Conservation (phyloP, 2,888 invertebrate genomes). For the Melikaiella ostensackeni region DNA sequence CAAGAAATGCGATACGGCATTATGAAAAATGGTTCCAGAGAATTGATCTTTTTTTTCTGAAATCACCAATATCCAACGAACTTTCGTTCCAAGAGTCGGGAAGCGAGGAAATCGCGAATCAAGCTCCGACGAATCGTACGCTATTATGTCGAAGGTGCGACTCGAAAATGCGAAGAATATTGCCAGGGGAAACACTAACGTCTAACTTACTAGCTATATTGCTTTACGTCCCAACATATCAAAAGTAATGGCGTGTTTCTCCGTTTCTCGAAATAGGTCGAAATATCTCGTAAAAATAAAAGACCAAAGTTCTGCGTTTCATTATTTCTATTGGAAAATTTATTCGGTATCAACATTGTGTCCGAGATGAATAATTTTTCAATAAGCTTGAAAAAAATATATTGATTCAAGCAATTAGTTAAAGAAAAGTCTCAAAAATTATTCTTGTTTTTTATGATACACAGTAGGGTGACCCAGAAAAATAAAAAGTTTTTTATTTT, state of each 20-base stretch:
- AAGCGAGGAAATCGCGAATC: constrained; percentile 28
- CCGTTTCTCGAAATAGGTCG: background rate
- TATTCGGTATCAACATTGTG: background rate
- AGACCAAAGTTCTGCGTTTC: background rate
- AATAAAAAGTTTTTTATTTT: too few species aligned
- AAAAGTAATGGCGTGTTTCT: constrained; percentile 3
- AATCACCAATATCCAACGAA: constrained; percentile 35
- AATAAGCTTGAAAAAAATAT: background rate
- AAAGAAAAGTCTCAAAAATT: too few species aligned
- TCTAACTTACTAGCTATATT: constrained; percentile 6
- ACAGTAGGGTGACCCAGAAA: too few species aligned
- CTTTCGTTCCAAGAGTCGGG: background rate
- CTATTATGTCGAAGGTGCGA: constrained; percentile 5
- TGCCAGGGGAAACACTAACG: constrained; percentile 5
- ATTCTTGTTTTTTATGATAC: too few species aligned
- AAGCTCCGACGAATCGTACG: constrained; percentile 16
- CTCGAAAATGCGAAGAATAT: constrained; percentile 15
- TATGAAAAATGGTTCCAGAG: constrained; percentile 52
- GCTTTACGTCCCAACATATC: background rate
- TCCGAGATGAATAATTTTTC: background rate
- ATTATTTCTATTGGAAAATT: background rate
- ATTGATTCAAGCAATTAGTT: too few species aligned
- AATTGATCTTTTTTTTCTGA: constrained; percentile 47
- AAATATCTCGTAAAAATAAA: background rate
- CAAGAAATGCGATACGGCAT: constrained; percentile 33